These are phyloP conservation scores for Pangasius macronema DNA, from an alignment of 2,797 vertebrate genomes.

Conservation along the genomic window DNA sequence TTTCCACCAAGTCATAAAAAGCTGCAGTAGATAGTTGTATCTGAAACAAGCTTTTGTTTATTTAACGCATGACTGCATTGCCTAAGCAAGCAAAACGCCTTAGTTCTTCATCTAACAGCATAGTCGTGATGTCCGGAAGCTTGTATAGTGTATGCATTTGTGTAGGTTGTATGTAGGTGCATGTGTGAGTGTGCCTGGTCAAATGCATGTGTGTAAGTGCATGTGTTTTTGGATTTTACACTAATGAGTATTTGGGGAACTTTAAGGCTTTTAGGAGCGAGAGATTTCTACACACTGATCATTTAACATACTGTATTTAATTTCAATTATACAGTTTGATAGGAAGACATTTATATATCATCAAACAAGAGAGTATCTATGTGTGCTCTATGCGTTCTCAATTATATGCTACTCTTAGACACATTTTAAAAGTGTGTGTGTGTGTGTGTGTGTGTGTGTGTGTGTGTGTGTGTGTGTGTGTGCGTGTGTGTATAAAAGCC, in stretches of 20 bases:
- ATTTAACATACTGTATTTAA: background rate
- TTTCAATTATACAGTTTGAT: background rate
- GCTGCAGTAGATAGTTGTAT: background rate
- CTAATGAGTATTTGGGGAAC: background rate
- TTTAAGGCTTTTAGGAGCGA: background rate
- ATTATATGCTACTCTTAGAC: constrained; percentile 1
- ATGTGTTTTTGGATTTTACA: background rate
- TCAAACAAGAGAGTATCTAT: too few relatives aligned
- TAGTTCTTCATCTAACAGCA: background rate
- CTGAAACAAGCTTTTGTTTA: constrained; percentile 25
- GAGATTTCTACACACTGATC: background rate
- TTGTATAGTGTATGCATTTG: background rate
- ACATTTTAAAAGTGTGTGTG: constrained; percentile 16
- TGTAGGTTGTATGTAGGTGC: background rate
- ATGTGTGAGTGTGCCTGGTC: background rate
- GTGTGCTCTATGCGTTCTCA: background rate
- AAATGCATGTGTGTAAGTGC: background rate
- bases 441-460: background rate
- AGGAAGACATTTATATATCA: background rate
- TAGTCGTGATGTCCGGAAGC: background rate
- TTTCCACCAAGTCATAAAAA: background rate
- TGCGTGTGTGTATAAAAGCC: constrained; percentile 19
- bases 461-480: background rate
- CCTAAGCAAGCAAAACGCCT: background rate
- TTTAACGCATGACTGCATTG: constrained; percentile 18